Percentiles rank a stretch among this genome's conserved stretches.
phyloP scores from a whole-genome alignment of 1,140 invertebrate species.

The Penaeus chinensis region DNA sequence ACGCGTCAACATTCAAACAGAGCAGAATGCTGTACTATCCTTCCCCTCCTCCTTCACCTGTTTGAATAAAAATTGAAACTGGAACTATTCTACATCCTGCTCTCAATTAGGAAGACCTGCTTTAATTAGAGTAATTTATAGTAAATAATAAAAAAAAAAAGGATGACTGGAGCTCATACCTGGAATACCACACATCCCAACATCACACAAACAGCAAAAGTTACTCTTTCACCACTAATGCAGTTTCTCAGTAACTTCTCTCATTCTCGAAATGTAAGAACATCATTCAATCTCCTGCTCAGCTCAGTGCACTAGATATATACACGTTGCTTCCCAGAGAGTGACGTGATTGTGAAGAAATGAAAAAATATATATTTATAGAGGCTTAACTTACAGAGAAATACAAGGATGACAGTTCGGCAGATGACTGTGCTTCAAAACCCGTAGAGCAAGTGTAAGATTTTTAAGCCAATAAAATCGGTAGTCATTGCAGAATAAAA shows the following conservation, averaged over 20 bases:
- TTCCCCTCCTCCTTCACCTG: conserved; percentile 49
- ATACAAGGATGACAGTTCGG: too few species aligned
- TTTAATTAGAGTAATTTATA: conserved; percentile 24
- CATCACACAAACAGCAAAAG: conserved; percentile 18
- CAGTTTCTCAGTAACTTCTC: conserved; percentile 4
- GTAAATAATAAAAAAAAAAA: background rate
- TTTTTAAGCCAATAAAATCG: conserved; percentile 38
- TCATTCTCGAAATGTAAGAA: too few species aligned
- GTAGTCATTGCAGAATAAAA: conserved; percentile 34
- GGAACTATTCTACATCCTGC: conserved; percentile 32
- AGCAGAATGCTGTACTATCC: conserved; percentile 10
- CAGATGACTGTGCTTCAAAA: too few species aligned
- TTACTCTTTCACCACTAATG: background rate
- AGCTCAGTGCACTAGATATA: too few species aligned
- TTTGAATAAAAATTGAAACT: conserved; percentile 50
- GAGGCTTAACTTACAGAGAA: too few species aligned
- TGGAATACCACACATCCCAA: conserved; percentile 21
- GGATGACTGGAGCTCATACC: conserved; percentile 28
- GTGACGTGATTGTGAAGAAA: too few species aligned
- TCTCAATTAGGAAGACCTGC: conserved; percentile 33
- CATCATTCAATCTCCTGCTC: too few species aligned
- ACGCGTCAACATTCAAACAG: conserved; percentile 28
- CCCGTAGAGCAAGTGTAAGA: background rate
- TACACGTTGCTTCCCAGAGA: too few species aligned
- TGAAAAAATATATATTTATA: too few species aligned